Evolutionary conservation across 2,888 invertebrate species (phyloP), one percentile per base, ranked within the genome.

Genomic region (Mechanitis mazaeus): DNA sequence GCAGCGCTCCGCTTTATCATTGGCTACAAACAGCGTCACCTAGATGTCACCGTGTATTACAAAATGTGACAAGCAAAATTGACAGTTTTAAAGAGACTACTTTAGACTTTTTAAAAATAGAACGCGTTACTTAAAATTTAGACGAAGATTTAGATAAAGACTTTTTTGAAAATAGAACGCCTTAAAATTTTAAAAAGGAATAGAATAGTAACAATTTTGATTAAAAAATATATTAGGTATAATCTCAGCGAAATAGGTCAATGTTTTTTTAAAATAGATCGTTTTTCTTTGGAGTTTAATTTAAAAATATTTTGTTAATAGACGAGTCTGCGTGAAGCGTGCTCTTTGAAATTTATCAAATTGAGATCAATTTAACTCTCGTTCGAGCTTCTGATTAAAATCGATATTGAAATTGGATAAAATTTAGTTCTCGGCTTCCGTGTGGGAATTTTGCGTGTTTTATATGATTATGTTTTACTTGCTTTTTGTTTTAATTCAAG

Each of bases 21-120:
- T 85, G 84, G 84, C 69, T 70, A 68, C 67, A 64, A 69, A 65
- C 20, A 20, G 20, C 72, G 75, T 75, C 73, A 71, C 71, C 68
- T 78, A 80, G 80, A 80, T 84, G 85, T 84, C 85, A 85, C 78
- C 74, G 77, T 75, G 72, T 82, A 82, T 81, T 81, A 78, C 77
- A 42, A 46, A 45, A 33, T 47, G 31, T 31, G 31, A 50, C 50
- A 50, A 5, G 42, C 9, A 9, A 9, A 11, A 42, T 33, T 55
- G 38, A 33, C 31, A 11, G 42, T 11, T 35, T 35, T 35, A 35
- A 35, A 35, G 3, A 35, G 35, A n/a, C 3, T 35, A 35, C 35
- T 35, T 35, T 35, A 35, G 6, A 35, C 35, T 35, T 35, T 35
- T 35, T 42, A 9, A 42, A 42, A 55, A 55, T 55, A 31, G 42